Percentiles rank a stretch among this genome's conserved stretches.
Evolutionary conservation across 2,113 vertebrate genomes (phyloP).

Genomic region (Crotalus horridus): DNA sequence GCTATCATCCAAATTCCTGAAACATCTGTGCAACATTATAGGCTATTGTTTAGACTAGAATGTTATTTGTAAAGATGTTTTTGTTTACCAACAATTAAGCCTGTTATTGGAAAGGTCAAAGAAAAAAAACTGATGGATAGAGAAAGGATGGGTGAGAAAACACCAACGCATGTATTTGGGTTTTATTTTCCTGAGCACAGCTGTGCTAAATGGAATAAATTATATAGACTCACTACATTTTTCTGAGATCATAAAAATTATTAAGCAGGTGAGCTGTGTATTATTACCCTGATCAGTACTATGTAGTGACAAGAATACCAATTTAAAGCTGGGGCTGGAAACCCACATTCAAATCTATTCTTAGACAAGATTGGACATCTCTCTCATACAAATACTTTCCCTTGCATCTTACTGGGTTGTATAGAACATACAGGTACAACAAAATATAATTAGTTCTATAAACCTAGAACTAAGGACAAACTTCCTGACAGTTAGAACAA

Average conservation of each 20-base stretch:
- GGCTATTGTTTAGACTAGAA: not conserved
- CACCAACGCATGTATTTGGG: not conserved
- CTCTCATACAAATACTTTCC: not conserved
- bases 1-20: not conserved
- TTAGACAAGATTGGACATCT: not conserved
- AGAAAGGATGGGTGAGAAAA: too few species aligned
- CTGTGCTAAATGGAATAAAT: not conserved
- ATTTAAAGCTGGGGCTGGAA: not conserved
- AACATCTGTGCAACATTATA: slow-evolving; percentile 1
- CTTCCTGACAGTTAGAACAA: too few species aligned
- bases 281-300: not conserved
- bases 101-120: not conserved
- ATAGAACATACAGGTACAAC: not conserved
- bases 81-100: not conserved
- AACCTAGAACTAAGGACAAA: too few species aligned
- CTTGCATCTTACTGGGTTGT: not conserved
- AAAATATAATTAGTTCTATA: too few species aligned
- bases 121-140: not conserved
- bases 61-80: not conserved
- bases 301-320: not conserved
- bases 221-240: not conserved
- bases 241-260: not conserved
- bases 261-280: not conserved
- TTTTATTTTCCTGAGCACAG: not conserved
- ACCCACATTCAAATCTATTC: not conserved